Percentiles rank a stretch among this genome's conserved stretches.
phyloP scores from a whole-genome alignment of 2,113 vertebrate species.

The Saccopteryx bilineata region DNA sequence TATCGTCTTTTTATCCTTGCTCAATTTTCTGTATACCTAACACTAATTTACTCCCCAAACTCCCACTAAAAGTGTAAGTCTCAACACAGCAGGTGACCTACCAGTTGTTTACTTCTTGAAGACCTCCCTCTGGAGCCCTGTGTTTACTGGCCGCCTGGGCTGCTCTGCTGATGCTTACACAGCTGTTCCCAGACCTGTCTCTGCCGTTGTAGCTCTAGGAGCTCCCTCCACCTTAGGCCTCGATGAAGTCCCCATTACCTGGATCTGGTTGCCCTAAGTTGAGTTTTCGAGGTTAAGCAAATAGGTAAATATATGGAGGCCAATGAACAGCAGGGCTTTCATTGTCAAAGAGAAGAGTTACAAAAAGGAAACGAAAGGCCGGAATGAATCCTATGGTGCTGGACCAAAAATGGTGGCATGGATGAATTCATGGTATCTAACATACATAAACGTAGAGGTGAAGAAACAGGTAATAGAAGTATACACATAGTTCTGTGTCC shows the following conservation, averaged over 20 bases:
- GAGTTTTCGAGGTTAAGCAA: conserved; percentile 17
- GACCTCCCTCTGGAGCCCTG: background rate
- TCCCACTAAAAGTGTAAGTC: background rate
- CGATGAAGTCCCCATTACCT: background rate
- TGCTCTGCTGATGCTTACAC: background rate
- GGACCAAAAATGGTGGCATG: background rate
- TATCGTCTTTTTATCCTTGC: background rate
- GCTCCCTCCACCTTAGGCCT: background rate
- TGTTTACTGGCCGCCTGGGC: background rate
- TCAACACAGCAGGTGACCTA: background rate
- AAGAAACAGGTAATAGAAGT: background rate
- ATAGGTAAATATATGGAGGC: background rate
- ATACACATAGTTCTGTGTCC: background rate
- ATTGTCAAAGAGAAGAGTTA: background rate
- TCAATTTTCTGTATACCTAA: background rate
- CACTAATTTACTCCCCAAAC: background rate
- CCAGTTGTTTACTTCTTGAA: background rate
- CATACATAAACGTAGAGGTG: background rate
- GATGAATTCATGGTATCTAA: background rate
- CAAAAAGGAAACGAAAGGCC: background rate
- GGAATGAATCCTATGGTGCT: background rate
- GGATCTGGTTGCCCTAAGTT: background rate
- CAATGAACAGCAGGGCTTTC: background rate
- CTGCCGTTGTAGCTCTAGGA: background rate
- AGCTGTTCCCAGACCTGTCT: background rate